These are phyloP conservation scores for Nymphalis polychloros DNA, from an alignment of 2,888 invertebrate species.

Conservation along the genomic window DNA sequence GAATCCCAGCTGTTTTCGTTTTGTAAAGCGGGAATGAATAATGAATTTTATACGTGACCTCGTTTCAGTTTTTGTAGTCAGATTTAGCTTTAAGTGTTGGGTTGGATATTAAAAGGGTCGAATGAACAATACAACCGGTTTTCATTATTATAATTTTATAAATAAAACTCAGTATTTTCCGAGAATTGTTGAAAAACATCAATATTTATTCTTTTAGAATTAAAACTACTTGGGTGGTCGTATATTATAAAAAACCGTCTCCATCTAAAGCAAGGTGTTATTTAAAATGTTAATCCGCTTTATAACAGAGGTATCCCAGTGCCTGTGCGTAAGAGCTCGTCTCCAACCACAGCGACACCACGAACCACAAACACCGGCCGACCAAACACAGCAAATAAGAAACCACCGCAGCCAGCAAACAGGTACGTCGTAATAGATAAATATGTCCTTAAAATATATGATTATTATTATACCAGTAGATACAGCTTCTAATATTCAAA, in stretches of 20 bases:
- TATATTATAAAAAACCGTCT: no score
- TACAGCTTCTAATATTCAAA: no score
- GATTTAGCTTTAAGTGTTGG: conserved; percentile 5
- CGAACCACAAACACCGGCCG: conserved; percentile 48
- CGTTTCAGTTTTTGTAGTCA: conserved; percentile 20
- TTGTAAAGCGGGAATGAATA: conserved; percentile 28
- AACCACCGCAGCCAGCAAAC: conserved; percentile 67
- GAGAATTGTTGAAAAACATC: background rate
- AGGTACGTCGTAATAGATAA: conserved; percentile 51
- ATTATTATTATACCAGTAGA: no score
- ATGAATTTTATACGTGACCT: conserved; percentile 32
- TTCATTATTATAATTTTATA: background rate
- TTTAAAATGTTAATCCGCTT: no score
- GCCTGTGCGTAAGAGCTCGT: conserved; percentile 71
- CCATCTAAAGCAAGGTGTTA: no score
- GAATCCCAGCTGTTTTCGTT: conserved; percentile 23
- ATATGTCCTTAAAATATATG: background rate
- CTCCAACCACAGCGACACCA: conserved; percentile 67
- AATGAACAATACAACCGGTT: conserved; percentile 9
- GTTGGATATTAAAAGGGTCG: conserved; percentile 13
- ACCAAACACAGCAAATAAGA: conserved; percentile 52
- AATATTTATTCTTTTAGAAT: no score
- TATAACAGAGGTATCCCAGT: conserved; percentile 79
- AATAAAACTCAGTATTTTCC: background rate
- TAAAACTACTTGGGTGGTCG: no score